Base-by-base conservation (phyloP, 2,888 invertebrate genomes). In the Cephus nigrinus region DNA sequence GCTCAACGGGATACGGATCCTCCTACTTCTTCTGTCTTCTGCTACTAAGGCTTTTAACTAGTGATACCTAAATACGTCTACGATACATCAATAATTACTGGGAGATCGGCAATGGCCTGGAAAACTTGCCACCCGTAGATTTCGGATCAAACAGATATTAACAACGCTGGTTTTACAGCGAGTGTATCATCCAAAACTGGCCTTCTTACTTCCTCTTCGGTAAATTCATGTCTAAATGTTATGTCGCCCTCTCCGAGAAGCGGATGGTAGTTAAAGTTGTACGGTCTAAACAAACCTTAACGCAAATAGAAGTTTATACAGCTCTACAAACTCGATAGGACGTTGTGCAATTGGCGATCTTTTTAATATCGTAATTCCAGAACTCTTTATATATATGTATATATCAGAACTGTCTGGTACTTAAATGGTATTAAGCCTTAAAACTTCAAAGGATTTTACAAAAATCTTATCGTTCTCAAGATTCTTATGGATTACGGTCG, bases 231-330 rank as follows among this genome's bases (percentile, higher is more conserved):
- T 55, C 55, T 55, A 23, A 55, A 23, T 9, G 55, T 55, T 23
- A 23, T 23, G 55, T 55, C 55, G 55, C 23, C 55, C 55, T 55
- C 75, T 69, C 71, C 33, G 15, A 55, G 74, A 77, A 77, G 71
- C 75, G 55, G 77, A 77, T 77, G 75, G 77, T 71, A 69, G 75
- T 77, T 77, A 77, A 77, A 73, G 74, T 77, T 55, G 71, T 74
- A 74, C 77, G 35, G n/a, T 77, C 74, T 74, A 77, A 69, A 73
- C 73, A 77, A 74, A 77, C 72, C 74, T 77, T 77, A 77, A 77
- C 77, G 77, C 77, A 77, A 77, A 77, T 77, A 77, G 77, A 77
- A 74, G 40, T 55, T 55, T 55, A 23, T 55, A 23, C 55, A 23
- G 23, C 9, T 55, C 55, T 55, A 55, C 23, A 55, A 55, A 55